A percentile compares a stretch with the other conserved stretches of the same genome.
Conservation (phyloP, 2,888 invertebrate species). For the Polyommatus icarus region DNA sequence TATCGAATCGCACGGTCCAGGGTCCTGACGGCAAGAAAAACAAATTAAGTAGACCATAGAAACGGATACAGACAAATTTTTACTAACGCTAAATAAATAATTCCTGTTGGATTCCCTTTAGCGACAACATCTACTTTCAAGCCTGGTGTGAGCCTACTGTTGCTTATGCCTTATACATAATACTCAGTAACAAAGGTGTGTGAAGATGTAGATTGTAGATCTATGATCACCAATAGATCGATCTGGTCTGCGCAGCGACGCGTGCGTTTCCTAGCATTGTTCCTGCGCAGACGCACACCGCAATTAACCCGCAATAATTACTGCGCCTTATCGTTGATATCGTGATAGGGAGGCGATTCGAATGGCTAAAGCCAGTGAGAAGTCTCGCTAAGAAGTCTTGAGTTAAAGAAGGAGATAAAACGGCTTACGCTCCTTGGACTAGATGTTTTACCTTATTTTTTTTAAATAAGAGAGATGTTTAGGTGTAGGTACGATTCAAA, state of each 20-base stretch:
- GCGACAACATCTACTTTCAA: not conserved
- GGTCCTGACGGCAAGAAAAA: too few species aligned
- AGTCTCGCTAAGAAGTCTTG: not conserved
- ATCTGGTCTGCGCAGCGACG: constrained; percentile 44
- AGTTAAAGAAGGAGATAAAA: not conserved
- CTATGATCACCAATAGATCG: constrained; percentile 46
- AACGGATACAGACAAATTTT: too few species aligned
- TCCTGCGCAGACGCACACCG: constrained; percentile 38
- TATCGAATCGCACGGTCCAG: too few species aligned
- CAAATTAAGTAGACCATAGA: too few species aligned
- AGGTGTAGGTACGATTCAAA: too few species aligned
- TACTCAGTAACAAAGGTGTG: constrained; percentile 36
- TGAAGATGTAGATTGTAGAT: constrained; percentile 35
- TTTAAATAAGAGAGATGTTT: too few species aligned
- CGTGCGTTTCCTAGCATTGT: constrained; percentile 52
- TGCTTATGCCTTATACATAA: not conserved
- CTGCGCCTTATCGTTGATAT: constrained; percentile 21
- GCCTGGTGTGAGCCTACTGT: not conserved
- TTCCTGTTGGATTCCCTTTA: not conserved
- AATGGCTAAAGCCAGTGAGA: not conserved
- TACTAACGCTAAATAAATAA: too few species aligned
- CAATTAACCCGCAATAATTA: constrained; percentile 37
- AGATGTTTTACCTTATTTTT: too few species aligned
- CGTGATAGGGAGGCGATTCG: not conserved
- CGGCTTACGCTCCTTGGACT: too few species aligned